Percentiles rank a stretch among this genome's conserved stretches.
Conservation (phyloP, 2,113 vertebrate genomes). For the Gymnarchus niloticus region DNA sequence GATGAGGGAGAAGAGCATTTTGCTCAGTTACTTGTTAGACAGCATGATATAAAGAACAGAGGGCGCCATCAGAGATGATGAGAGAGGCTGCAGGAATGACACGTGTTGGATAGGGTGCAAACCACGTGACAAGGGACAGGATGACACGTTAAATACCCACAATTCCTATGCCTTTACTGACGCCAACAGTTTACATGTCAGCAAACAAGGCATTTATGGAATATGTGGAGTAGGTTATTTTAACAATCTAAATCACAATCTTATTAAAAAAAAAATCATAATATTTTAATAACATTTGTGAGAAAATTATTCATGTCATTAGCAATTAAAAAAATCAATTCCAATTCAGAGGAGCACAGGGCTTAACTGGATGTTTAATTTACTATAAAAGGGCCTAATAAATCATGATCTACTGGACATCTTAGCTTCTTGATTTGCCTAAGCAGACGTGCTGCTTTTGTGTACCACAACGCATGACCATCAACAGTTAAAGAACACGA, state of each 20-base stretch:
- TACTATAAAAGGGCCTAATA: background rate
- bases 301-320: background rate
- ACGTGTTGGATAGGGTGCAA: background rate
- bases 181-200: background rate
- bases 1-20: slow-evolving; percentile 16
- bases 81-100: background rate
- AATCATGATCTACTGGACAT: background rate
- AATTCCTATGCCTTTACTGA: background rate
- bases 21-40: slow-evolving; percentile 15
- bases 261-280: background rate
- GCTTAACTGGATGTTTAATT: background rate
- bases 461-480: background rate
- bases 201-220: background rate
- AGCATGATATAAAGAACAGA: background rate
- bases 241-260: background rate
- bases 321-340: background rate
- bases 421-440: background rate
- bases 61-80: background rate
- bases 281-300: background rate
- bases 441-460: background rate
- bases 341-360: background rate
- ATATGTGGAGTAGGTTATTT: background rate
- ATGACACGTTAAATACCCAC: background rate
- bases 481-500: background rate
- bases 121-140: slow-evolving; percentile 12